Evolutionary conservation across 2,888 invertebrate species (phyloP).

Genomic region (Eristalis pertinax): DNA sequence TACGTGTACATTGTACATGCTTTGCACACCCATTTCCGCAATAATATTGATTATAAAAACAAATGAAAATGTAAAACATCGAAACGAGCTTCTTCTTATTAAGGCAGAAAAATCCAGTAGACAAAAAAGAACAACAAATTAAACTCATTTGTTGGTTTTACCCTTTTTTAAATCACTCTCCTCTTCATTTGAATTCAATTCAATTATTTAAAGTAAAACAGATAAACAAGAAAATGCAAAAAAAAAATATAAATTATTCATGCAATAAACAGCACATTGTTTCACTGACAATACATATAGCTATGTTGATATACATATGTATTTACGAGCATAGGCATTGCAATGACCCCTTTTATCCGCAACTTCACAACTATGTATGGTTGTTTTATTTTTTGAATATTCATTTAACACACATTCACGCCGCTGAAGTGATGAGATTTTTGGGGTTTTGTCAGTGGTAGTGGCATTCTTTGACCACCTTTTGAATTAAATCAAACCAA

Average conservation of each 20-base stretch:
- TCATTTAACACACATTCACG: conserved; percentile 45
- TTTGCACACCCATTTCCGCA: neutral
- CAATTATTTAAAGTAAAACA: conserved; percentile 46
- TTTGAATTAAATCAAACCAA: conserved; percentile 1
- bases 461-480: neutral
- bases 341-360: conserved; percentile 40
- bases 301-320: conserved; percentile 5
- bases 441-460: neutral
- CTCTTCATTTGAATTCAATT: conserved; percentile 40
- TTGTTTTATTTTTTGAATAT: conserved; percentile 26
- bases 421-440: conserved; percentile 9
- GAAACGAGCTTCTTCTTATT: neutral
- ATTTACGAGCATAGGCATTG: conserved; percentile 33
- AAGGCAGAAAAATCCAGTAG: neutral
- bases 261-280: conserved; percentile 45
- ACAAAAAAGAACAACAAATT: neutral
- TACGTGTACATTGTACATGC: too few species aligned
- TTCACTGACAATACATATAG: neutral
- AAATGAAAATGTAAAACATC: neutral
- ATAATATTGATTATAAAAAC: neutral
- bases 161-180: conserved; percentile 38
- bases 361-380: neutral
- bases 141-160: conserved; percentile 28
- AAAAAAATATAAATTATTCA: conserved; percentile 49
- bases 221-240: neutral